A percentile compares a stretch with the other conserved stretches of the same genome.
Evolutionary conservation across 2,888 invertebrate species (phyloP).

Genomic region (Platycnemis pennipes): DNA sequence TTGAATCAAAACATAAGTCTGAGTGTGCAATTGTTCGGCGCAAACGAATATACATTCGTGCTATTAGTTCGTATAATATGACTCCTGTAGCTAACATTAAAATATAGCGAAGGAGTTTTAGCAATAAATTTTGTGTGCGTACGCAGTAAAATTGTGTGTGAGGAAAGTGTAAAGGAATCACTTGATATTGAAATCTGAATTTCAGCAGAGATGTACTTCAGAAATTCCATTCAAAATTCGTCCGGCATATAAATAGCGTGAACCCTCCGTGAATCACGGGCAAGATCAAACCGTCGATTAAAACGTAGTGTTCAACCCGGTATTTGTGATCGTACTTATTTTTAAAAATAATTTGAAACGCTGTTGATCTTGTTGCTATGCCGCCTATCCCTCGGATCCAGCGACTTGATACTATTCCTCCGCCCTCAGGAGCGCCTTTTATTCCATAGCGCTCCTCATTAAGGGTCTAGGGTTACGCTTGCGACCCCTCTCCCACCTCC

Average conservation of each 20-base stretch:
- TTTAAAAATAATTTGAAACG: not conserved
- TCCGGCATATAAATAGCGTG: not conserved
- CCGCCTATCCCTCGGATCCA: not conserved
- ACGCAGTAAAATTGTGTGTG: too few relatives aligned
- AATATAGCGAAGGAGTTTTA: too few relatives aligned
- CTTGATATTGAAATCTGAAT: too few relatives aligned
- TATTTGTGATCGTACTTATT: not conserved
- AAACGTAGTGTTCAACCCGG: not conserved
- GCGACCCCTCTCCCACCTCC: not conserved
- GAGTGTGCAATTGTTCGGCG: too few relatives aligned
- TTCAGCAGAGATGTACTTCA: too few relatives aligned
- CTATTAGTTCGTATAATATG: too few relatives aligned
- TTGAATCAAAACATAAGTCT: too few relatives aligned
- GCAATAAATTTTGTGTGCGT: too few relatives aligned
- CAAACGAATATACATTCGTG: too few relatives aligned
- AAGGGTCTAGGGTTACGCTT: constrained; percentile 61
- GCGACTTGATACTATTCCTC: constrained; percentile 41
- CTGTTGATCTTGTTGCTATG: constrained; percentile 16
- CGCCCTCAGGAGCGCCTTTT: constrained; percentile 21
- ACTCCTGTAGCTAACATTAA: too few relatives aligned
- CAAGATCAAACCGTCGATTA: not conserved
- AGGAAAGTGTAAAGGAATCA: too few relatives aligned
- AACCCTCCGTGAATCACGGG: not conserved
- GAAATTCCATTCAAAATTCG: not conserved
- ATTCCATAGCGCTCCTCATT: constrained; percentile 66